A percentile compares a stretch with the other conserved stretches of the same genome.
phyloP scores from a whole-genome alignment of 1,140 invertebrate genomes.

The Rhyacophila brunnea region DNA sequence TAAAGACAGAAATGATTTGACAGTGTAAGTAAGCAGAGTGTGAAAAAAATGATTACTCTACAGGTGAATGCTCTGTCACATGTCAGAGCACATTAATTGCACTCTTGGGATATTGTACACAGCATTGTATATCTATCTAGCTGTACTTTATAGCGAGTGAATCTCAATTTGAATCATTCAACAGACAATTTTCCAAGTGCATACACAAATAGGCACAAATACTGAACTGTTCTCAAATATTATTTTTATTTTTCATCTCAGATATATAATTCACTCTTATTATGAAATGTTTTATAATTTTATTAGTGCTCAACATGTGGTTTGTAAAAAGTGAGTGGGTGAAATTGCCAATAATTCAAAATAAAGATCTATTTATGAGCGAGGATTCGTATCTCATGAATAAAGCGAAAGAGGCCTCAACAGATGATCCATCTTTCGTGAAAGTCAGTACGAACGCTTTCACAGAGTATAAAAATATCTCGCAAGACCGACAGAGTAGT shows the following conservation, averaged over 20 bases:
- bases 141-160: too few relatives aligned
- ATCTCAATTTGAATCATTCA: too few relatives aligned
- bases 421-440: slow-evolving; percentile 2
- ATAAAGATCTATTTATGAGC: neutral
- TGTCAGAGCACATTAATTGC: slow-evolving; percentile 15
- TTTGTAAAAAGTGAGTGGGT: slow-evolving; percentile 19
- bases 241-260: too few relatives aligned
- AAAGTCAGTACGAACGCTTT: slow-evolving; percentile 1
- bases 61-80: slow-evolving; percentile 31
- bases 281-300: slow-evolving; percentile 4
- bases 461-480: slow-evolving; percentile 1
- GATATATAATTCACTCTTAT: too few relatives aligned
- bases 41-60: neutral
- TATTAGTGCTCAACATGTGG: neutral
- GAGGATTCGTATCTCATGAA: neutral
- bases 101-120: too few relatives aligned
- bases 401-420: neutral
- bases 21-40: slow-evolving; percentile 1
- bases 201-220: too few relatives aligned
- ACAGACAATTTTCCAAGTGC: too few relatives aligned
- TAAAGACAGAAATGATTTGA: too few relatives aligned
- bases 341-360: slow-evolving; percentile 11
- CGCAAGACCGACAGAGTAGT: neutral
- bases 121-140: too few relatives aligned
- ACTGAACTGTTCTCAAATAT: too few relatives aligned